These are phyloP conservation scores for Empis livida DNA, from an alignment of 2,888 invertebrate species.

Conservation along the genomic window DNA sequence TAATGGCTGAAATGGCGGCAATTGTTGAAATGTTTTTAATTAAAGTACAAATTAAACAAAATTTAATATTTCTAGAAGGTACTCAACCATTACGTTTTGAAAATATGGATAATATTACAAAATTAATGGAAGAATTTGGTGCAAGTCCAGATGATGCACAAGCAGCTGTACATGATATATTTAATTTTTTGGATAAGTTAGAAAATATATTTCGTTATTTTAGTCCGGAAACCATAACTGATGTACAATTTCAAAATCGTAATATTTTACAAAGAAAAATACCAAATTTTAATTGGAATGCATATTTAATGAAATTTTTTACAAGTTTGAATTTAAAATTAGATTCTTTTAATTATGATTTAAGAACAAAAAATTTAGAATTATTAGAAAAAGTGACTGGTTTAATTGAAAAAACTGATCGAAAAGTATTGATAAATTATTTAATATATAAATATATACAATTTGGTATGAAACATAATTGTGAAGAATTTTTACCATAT, in stretches of 20 bases:
- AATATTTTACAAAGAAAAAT: background rate
- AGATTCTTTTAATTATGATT: background rate
- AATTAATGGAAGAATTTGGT: background rate
- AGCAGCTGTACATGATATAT: background rate
- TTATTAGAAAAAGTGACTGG: background rate
- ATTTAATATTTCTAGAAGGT: background rate
- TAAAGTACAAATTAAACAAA: background rate
- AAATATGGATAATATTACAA: background rate
- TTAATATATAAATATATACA: constrained; percentile 1
- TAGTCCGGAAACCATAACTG: background rate
- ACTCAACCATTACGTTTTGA: background rate
- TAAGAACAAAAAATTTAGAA: background rate
- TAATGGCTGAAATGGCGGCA: background rate
- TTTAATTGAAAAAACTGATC: background rate
- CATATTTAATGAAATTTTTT: background rate
- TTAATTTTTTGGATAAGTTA: background rate
- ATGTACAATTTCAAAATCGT: background rate
- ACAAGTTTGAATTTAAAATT: background rate
- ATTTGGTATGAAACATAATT: constrained; percentile 1
- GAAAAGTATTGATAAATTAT: background rate
- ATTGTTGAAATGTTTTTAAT: background rate
- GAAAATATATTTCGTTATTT: background rate
- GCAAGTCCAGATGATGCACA: background rate
- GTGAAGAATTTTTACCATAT: constrained; percentile 1
- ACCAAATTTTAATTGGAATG: background rate